Evolutionary conservation across 2,888 invertebrate genomes (phyloP).

Genomic region (Kuschelorhynchus macadamiae): DNA sequence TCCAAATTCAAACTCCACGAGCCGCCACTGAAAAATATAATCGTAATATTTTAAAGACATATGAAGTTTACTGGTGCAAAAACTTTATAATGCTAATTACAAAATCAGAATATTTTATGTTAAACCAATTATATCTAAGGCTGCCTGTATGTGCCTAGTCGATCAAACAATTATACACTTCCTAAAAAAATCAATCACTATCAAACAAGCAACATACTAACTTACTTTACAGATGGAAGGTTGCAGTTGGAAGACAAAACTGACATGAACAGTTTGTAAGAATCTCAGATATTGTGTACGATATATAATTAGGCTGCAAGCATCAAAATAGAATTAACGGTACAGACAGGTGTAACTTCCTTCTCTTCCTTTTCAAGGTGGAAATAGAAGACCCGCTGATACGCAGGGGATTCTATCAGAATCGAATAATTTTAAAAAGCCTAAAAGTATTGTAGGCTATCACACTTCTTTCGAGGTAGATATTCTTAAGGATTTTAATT

Average conservation of each 20-base stretch:
- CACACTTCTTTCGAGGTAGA: neutral
- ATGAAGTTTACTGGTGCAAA: too few relatives aligned
- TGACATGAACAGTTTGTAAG: neutral
- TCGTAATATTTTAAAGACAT: too few relatives aligned
- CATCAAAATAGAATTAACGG: conserved; percentile 27
- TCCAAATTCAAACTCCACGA: too few relatives aligned
- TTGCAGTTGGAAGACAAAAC: neutral
- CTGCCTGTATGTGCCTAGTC: too few relatives aligned
- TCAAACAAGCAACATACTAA: neutral
- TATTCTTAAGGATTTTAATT: neutral
- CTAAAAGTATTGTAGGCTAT: neutral
- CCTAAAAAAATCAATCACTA: too few relatives aligned
- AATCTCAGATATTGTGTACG: conserved; percentile 6
- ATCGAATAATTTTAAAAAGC: conserved; percentile 14
- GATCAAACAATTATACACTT: too few relatives aligned
- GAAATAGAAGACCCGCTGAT: conserved; percentile 31
- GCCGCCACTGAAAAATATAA: too few relatives aligned
- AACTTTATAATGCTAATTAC: too few relatives aligned
- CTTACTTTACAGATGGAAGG: neutral
- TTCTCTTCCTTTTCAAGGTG: conserved; percentile 31
- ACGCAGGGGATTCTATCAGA: conserved; percentile 30
- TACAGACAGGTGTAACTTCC: conserved; percentile 40
- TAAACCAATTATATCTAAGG: too few relatives aligned
- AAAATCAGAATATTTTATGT: too few relatives aligned
- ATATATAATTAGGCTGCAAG: conserved; percentile 11